Percentiles rank a stretch among this genome's conserved stretches.
Conservation (phyloP, 2,113 vertebrate genomes). For the Sminthopsis crassicaudata region DNA sequence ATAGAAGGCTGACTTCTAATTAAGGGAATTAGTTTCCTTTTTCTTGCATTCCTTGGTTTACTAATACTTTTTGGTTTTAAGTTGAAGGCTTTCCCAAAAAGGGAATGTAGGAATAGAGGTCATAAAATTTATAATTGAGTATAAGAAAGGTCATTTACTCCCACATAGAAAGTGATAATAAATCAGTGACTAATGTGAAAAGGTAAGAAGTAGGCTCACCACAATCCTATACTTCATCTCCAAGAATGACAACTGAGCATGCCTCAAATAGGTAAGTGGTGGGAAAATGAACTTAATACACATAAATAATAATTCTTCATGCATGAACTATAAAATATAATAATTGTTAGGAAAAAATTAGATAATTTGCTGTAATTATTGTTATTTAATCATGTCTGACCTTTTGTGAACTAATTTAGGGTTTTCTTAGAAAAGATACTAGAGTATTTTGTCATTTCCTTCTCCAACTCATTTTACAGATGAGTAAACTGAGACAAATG, state of each 20-base stretch:
- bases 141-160: not conserved
- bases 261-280: not conserved
- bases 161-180: not conserved
- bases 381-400: not conserved
- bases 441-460: not conserved
- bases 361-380: not conserved
- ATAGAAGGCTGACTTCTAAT: not conserved
- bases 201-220: not conserved
- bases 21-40: not conserved
- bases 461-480: not conserved
- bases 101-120: not conserved
- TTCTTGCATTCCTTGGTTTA: not conserved
- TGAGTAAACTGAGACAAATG: not conserved
- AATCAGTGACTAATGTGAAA: not conserved
- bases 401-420: not conserved
- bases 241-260: not conserved
- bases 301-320: not conserved
- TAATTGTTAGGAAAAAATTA: not conserved
- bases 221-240: not conserved
- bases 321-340: not conserved
- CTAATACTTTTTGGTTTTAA: not conserved
- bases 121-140: not conserved
- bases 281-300: not conserved
- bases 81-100: not conserved
- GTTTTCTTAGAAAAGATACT: not conserved